A percentile compares a stretch with the other conserved stretches of the same genome.
Evolutionary conservation across 1,140 invertebrate species (phyloP).

Genomic region (Eupristina koningsbergeri): DNA sequence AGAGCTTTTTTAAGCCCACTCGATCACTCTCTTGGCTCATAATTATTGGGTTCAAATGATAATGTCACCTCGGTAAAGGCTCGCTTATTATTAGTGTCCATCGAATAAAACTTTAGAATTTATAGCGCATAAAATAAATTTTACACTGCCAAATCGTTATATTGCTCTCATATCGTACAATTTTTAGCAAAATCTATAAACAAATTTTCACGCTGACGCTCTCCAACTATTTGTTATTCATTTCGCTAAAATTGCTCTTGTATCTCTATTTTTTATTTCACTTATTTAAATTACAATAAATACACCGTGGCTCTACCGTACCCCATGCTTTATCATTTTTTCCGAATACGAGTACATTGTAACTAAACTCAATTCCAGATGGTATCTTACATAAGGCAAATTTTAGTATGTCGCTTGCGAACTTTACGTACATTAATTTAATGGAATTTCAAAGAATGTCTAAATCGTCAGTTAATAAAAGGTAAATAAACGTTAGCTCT

Average conservation of each 20-base stretch:
- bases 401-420: not conserved
- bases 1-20: no score
- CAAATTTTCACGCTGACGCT: not conserved
- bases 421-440: not conserved
- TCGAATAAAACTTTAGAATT: not conserved
- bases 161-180: not conserved
- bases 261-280: no score
- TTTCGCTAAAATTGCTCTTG: not conserved
- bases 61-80: constrained; percentile 11
- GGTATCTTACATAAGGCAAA: not conserved
- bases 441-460: not conserved
- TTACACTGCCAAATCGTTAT: not conserved
- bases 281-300: constrained; percentile 3
- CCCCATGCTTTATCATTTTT: not conserved
- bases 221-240: constrained; percentile 32
- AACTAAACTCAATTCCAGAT: not conserved
- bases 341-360: not conserved
- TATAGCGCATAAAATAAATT: constrained; percentile 45
- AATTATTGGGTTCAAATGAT: constrained; percentile 44
- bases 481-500: not conserved
- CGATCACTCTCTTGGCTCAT: not conserved
- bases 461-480: not conserved
- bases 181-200: not conserved
- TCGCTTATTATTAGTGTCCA: constrained; percentile 22
- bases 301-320: not conserved